These are phyloP conservation scores for Disparrhopalites patrizii DNA, from an alignment of 2,888 invertebrate species.

Conservation along the genomic window DNA sequence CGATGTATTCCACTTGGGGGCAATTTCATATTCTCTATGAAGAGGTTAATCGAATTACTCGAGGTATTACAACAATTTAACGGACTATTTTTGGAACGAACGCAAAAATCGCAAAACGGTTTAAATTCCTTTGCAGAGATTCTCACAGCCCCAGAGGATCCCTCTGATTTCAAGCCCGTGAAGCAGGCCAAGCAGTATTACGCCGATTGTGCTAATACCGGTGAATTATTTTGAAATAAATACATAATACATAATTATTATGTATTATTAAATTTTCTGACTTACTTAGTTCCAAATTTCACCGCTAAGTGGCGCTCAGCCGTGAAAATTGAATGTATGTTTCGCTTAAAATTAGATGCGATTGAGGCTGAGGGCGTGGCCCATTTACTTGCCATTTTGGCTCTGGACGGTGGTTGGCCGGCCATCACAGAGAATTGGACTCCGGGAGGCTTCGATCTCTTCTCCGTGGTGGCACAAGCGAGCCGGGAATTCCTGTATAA, in stretches of 20 bases:
- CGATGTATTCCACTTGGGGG: conserved; percentile 27
- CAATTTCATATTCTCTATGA: conserved; percentile 38
- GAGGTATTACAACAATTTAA: too few species aligned
- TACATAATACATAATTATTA: too few species aligned
- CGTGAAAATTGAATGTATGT: too few species aligned
- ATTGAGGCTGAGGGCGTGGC: conserved; percentile 23
- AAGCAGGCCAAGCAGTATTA: neutral
- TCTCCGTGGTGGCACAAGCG: conserved; percentile 27
- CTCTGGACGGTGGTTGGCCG: conserved; percentile 28
- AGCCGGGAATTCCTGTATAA: conserved; percentile 27
- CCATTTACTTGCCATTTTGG: conserved; percentile 24
- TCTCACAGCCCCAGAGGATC: neutral
- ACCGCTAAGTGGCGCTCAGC: too few species aligned
- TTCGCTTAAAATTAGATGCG: neutral
- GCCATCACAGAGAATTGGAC: conserved; percentile 7
- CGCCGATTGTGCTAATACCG: neutral
- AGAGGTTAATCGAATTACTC: conserved; percentile 36
- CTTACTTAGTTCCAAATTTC: too few species aligned
- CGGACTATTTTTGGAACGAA: too few species aligned
- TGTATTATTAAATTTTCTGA: too few species aligned
- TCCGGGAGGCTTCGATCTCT: conserved; percentile 21
- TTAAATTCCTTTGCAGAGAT: too few species aligned
- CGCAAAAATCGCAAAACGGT: too few species aligned
- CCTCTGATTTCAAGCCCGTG: neutral
- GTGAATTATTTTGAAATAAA: too few species aligned